Conservation (phyloP, 1,140 invertebrate genomes). For the Tribolium madens region DNA sequence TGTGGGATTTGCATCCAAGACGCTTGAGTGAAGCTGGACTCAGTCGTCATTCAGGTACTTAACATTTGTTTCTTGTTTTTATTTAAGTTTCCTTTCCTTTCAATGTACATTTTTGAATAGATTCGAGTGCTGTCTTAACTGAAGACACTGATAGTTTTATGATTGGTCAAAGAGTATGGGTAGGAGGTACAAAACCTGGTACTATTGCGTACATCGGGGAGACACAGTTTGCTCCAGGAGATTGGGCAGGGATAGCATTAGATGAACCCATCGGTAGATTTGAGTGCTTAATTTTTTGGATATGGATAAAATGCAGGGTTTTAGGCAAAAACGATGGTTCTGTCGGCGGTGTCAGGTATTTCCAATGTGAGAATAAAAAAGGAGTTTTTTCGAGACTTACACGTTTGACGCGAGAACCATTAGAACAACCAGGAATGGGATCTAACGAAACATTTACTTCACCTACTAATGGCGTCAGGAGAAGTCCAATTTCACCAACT, state of each 20-base stretch:
- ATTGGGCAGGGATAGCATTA: constrained; percentile 97
- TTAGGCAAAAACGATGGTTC: constrained; percentile 97
- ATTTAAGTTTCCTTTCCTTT: neutral
- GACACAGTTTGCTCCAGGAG: constrained; percentile 94
- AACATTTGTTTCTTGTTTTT: neutral
- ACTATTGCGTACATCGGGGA: constrained; percentile 98
- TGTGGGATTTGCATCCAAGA: constrained; percentile 76
- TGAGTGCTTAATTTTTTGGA: neutral
- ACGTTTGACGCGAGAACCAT: constrained; percentile 82
- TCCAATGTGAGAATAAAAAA: constrained; percentile 93
- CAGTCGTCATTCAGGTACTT: constrained; percentile 77
- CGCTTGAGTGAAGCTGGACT: constrained; percentile 78
- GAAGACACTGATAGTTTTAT: constrained; percentile 96
- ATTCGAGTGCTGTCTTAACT: constrained; percentile 86
- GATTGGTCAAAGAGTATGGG: constrained; percentile 94
- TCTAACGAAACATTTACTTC: constrained; percentile 52
- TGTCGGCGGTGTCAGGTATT: constrained; percentile 91
- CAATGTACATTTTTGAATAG: constrained; percentile 66
- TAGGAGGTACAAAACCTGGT: constrained; percentile 94
- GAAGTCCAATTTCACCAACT: constrained; percentile 66
- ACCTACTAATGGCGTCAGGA: constrained; percentile 53
- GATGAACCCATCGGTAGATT: constrained; percentile 88
- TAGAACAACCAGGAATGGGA: constrained; percentile 67
- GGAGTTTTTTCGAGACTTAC: constrained; percentile 94
- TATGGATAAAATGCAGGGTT: constrained; percentile 45